Evolutionary conservation across 2,888 invertebrate species (phyloP).

Genomic region (Vandiemenella viatica): DNA sequence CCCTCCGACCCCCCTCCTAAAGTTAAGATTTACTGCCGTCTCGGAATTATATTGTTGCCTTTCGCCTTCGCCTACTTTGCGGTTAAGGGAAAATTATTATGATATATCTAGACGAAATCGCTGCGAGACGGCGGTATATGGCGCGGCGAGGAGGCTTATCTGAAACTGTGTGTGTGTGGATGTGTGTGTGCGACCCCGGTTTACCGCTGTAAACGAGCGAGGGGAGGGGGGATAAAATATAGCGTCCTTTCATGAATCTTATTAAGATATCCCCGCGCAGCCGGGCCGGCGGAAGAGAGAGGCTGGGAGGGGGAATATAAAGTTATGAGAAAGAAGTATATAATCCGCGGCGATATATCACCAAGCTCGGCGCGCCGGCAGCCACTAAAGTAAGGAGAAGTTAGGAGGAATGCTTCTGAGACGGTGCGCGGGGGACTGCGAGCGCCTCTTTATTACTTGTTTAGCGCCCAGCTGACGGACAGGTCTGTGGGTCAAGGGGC

Average conservation of each 20-base stretch:
- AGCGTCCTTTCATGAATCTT: constrained; percentile 71
- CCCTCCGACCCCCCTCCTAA: constrained; percentile 48
- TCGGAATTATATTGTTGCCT: constrained; percentile 47
- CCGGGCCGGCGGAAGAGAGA: constrained; percentile 18
- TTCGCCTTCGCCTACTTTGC: constrained; percentile 13
- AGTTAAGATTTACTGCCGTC: constrained; percentile 54
- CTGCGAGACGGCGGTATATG: constrained; percentile 21
- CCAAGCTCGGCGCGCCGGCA: constrained; percentile 4
- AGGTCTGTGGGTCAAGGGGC: background rate
- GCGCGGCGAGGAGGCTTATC: constrained; percentile 23
- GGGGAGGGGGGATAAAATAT: constrained; percentile 55
- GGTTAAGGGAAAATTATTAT: constrained; percentile 28
- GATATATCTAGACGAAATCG: constrained; percentile 36
- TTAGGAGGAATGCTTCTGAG: background rate
- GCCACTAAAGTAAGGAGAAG: constrained; percentile 2
- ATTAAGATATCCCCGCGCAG: constrained; percentile 51
- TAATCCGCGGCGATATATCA: constrained; percentile 20
- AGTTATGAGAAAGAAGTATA: constrained; percentile 38
- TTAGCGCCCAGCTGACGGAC: background rate
- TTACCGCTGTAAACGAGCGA: constrained; percentile 18
- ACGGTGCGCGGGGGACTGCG: background rate
- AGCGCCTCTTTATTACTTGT: constrained; percentile 1
- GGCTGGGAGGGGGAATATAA: constrained; percentile 27
- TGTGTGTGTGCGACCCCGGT: constrained; percentile 12
- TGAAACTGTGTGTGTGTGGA: constrained; percentile 16